These are phyloP conservation scores for Lycopodina hypogea DNA, from an alignment of 37 sponge, comb jelly and placozoan species.

Conservation along the genomic window DNA sequence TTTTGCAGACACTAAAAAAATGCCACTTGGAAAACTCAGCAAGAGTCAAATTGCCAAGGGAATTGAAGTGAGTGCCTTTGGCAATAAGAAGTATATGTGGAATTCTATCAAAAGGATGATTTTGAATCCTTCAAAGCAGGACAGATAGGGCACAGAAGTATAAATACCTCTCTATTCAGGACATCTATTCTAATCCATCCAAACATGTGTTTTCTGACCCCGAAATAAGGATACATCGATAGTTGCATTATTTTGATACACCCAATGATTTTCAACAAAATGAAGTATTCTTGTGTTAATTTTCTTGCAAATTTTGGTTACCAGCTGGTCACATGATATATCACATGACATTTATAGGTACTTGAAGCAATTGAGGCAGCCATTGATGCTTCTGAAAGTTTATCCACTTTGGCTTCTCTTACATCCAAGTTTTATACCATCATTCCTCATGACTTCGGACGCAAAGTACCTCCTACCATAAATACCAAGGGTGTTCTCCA, in stretches of 20 bases:
- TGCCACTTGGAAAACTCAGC: conserved; percentile 89
- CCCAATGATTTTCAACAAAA: too few species aligned
- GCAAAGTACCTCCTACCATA: conserved; percentile 71
- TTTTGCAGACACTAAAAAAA: conserved; percentile 84
- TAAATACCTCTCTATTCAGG: too few species aligned
- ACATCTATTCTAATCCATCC: background rate
- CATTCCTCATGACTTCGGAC: conserved; percentile 89
- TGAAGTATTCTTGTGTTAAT: too few species aligned
- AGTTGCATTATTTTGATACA: too few species aligned
- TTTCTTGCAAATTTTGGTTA: too few species aligned
- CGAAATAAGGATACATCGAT: too few species aligned
- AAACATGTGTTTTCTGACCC: too few species aligned
- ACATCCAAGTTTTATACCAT: conserved; percentile 82
- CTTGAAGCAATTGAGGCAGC: conserved; percentile 78
- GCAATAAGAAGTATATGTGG: too few species aligned
- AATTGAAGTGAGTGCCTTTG: conserved; percentile 50
- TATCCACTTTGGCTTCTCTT: conserved; percentile 45
- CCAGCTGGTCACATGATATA: background rate
- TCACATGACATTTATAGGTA: conserved; percentile 26
- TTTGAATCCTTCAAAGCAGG: too few species aligned
- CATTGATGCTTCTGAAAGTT: conserved; percentile 29
- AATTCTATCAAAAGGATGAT: too few species aligned
- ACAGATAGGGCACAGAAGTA: too few species aligned
- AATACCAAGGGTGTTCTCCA: conserved; percentile 58
- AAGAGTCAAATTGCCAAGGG: conserved; percentile 86